phyloP scores from a whole-genome alignment of 2,797 vertebrate species.

The Microctenopoma stevenorrisi region DNA sequence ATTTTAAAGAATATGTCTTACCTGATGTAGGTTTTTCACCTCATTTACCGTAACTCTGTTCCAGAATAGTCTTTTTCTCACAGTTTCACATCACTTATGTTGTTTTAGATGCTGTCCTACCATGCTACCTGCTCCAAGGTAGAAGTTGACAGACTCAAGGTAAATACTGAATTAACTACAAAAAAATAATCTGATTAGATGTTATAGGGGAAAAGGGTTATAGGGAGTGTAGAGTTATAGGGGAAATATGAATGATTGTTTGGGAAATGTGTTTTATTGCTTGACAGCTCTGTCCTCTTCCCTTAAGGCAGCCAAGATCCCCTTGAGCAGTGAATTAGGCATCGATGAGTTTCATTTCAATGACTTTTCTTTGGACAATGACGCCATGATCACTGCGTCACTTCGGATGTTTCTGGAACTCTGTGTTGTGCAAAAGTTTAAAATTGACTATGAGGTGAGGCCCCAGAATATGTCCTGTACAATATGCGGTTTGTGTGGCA shows the following conservation, averaged over 20 bases:
- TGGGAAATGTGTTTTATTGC: background rate
- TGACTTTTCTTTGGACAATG: constrained; percentile 86
- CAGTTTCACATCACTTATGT: constrained; percentile 10
- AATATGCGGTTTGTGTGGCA: background rate
- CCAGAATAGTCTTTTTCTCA: background rate
- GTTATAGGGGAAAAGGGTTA: no score
- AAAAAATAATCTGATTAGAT: constrained; percentile 5
- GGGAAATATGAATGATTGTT: no score
- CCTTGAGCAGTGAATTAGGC: constrained; percentile 83
- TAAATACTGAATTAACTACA: constrained; percentile 43
- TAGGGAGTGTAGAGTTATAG: no score
- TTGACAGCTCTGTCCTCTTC: constrained; percentile 53
- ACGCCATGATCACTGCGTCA: constrained; percentile 87
- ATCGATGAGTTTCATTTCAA: constrained; percentile 87
- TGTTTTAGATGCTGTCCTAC: constrained; percentile 85
- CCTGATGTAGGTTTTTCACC: background rate
- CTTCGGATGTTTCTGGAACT: constrained; percentile 87
- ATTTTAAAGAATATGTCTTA: background rate
- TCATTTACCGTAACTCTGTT: background rate
- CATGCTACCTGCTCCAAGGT: constrained; percentile 87
- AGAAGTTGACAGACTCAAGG: constrained; percentile 87
- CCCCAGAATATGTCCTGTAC: background rate
- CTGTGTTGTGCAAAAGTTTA: constrained; percentile 85
- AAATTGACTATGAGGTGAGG: constrained; percentile 88
- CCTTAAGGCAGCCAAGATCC: constrained; percentile 86